Base-by-base conservation (phyloP, 2,797 vertebrate genomes). In the Forpus xanthops region DNA sequence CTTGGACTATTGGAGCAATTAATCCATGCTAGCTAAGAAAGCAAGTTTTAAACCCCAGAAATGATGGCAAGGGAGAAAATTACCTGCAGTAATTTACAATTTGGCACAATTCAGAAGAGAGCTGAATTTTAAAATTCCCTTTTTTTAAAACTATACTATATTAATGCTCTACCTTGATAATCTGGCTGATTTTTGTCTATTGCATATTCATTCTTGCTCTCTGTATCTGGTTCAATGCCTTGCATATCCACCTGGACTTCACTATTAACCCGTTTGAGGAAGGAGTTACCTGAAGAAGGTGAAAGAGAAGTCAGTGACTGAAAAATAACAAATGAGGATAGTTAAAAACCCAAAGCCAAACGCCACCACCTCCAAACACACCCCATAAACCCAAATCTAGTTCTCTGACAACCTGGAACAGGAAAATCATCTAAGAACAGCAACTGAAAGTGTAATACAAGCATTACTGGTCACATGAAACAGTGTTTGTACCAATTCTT, bases 161-260 rank as follows among this genome's bases (percentile, higher is more conserved):
- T 12, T 68, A 87, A 93, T 80, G 80, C 37, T 2, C 97, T 99
- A 98, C 98, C 98, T 98, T 97, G 97, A 97, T 95, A 98, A 97
- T 96, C 98, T 95, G 97, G 98, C 96, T 98, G 98, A 94, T 97
- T 98, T 96, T 95, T 98, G 97, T 98, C 94, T 80, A 61, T 58
- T 4, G 71, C 96, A 77, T 97, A 96, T 96, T 98, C 98, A 98
- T 98, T 98, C 96, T 98, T 98, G 91, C 96, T 96, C 96, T 94
- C 97, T 79, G 97, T 97, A 97, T 97, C 98, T 92, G 96, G 98
- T 98, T 98, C 98, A 86, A 97, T 96, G 97, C 96, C 97, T 93
- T 98, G 98, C 55, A 96, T 93, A 75, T 98, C 98, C 97, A 98
- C 97, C 97, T 98, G 98, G 95, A 98, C 97, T 88, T 98, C 97